Base-by-base conservation (phyloP, 2,888 invertebrate species). In the Thera britannica region DNA sequence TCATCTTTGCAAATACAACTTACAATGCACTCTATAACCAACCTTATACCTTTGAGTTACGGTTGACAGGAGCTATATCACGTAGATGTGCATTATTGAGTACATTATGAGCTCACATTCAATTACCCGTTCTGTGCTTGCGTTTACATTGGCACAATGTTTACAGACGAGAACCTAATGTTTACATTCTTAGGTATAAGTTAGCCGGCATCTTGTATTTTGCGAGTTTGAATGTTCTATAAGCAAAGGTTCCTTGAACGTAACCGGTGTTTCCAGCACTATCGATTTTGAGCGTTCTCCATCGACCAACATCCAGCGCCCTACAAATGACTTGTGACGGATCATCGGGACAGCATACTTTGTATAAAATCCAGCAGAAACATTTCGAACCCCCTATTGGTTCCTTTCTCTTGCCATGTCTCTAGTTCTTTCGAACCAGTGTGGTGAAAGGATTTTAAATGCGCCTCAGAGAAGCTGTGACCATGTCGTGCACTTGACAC, bases 71-170 rank as follows among this genome's bases (percentile, higher is more conserved):
- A 48, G 58, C 23, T 65, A 23, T 38, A 38, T 79, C 75, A 49
- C 34, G 34, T 12, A 6, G 7, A 48, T 55, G 62, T 79, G 79
- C 82, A 83, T 85, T 81, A 85, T 82, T 83, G 80, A 80, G 73
- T 74, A 79, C 77, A 81, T 85, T 82, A 83, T 81, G 80, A 80
- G 78, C 80, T 78, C 78, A 82, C 78, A 83, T 87, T 86, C 83
- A 88, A 88, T 88, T 88, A 88, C 77, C 79, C 79, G 81, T 84
- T 83, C 76, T 77, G 46, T 62, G 57, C 75, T 75, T 77, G 72
- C 69, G 70, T 75, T 70, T 73, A 75, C 76, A 79, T 77, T 76
- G 76, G 77, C 74, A 49, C 59, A 70, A 74, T 76, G 71, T 60
- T 67, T 62, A 70, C 71, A 75, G 74, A 77, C 70, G 73, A 77